These are phyloP conservation scores for Drosophila subpulchrella DNA, from an alignment of 1,140 invertebrate genomes.

Conservation along the genomic window DNA sequence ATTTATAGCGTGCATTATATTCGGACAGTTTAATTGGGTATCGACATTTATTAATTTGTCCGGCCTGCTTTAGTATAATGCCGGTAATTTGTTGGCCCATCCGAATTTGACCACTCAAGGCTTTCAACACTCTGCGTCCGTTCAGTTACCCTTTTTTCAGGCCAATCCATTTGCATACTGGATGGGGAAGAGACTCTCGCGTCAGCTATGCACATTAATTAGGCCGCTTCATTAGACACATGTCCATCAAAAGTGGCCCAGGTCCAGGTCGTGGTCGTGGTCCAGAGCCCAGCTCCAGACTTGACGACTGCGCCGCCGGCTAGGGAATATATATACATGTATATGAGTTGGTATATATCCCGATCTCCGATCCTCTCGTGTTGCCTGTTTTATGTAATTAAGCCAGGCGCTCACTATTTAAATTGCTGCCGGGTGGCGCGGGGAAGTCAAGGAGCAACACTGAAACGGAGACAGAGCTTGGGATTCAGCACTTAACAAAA, in stretches of 20 bases:
- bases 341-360: not conserved
- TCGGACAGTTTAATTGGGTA: conserved; percentile 76
- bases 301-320: conserved; percentile 52
- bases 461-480: not conserved
- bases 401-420: conserved; percentile 81
- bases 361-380: conserved; percentile 9
- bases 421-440: conserved; percentile 52
- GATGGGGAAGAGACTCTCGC: conserved; percentile 3
- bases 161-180: conserved; percentile 34
- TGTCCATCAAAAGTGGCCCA: conserved; percentile 63
- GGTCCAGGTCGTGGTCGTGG: conserved; percentile 8
- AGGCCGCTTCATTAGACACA: conserved; percentile 75
- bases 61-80: conserved; percentile 31
- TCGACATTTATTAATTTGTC: conserved; percentile 78
- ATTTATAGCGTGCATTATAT: conserved; percentile 76
- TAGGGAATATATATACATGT: conserved; percentile 5
- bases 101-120: conserved; percentile 61
- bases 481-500: not conserved
- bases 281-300: conserved; percentile 4
- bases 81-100: conserved; percentile 39
- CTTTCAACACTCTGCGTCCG: conserved; percentile 52
- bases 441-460: conserved; percentile 4
- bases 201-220: conserved; percentile 69
- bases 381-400: conserved; percentile 77
- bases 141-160: conserved; percentile 8